Percentiles rank a stretch among this genome's conserved stretches.
Conservation (phyloP, 2,888 invertebrate genomes). For the Troglohyphantes excavatus region DNA sequence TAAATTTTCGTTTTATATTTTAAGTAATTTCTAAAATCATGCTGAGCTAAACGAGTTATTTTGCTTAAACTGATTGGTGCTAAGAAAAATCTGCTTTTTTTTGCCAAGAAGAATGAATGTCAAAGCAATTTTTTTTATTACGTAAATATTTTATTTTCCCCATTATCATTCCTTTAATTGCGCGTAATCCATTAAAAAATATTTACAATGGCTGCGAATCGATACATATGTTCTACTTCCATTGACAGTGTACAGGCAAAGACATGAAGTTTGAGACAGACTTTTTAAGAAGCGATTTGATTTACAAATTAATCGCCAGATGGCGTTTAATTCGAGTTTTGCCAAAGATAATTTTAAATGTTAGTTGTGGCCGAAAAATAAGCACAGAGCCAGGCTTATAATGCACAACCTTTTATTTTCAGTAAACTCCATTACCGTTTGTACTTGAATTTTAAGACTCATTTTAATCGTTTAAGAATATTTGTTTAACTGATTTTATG, state of each 20-base stretch:
- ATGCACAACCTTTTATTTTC: conserved; percentile 42
- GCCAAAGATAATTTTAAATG: conserved; percentile 61
- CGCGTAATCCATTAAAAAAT: not conserved
- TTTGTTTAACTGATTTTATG: too few species aligned
- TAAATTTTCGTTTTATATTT: too few species aligned
- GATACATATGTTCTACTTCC: not conserved
- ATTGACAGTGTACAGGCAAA: not conserved
- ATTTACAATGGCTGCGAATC: not conserved
- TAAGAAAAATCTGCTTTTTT: not conserved
- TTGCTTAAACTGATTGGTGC: conserved; percentile 36
- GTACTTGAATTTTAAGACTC: conserved; percentile 54
- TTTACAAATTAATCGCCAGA: not conserved
- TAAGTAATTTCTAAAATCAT: too few species aligned
- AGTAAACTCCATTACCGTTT: conserved; percentile 44
- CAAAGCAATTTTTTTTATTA: not conserved
- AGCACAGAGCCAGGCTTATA: conserved; percentile 21
- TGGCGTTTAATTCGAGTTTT: conserved; percentile 21
- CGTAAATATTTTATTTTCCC: too few species aligned
- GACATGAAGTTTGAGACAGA: not conserved
- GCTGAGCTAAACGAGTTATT: not conserved
- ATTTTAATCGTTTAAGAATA: not conserved
- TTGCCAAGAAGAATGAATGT: not conserved
- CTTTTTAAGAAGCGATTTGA: not conserved
- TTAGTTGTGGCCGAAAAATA: conserved; percentile 8
- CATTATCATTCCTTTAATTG: too few species aligned